Evolutionary conservation across 2,113 vertebrate species (phyloP).

Genomic region (Ciconia stormi): DNA sequence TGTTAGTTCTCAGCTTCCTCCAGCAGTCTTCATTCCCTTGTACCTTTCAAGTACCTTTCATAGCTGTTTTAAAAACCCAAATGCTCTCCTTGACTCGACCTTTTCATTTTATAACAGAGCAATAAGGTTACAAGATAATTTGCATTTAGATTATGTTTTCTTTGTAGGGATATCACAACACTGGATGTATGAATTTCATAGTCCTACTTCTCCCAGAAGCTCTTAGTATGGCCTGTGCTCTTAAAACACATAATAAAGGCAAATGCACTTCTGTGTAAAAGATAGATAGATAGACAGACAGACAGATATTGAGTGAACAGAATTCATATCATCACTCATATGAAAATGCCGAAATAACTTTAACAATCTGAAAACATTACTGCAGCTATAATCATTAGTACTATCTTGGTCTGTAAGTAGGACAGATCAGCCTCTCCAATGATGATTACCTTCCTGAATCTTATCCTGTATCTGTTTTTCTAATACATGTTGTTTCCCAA

Average conservation of each 20-base stretch:
- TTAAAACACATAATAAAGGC: background rate
- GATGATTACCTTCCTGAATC: background rate
- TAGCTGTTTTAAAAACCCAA: background rate
- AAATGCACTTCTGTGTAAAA: background rate
- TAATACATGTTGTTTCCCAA: background rate
- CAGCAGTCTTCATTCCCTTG: background rate
- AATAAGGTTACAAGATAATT: slow-evolving; percentile 1
- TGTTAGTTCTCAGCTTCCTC: background rate
- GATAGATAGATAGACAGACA: background rate
- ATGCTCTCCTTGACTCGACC: background rate
- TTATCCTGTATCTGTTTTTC: background rate
- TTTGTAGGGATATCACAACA: background rate
- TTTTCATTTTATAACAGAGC: slow-evolving; percentile 3
- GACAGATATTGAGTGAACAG: background rate
- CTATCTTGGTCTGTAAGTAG: background rate
- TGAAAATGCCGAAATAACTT: background rate
- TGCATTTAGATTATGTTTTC: slow-evolving; percentile 27
- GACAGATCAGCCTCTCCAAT: background rate
- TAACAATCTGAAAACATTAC: background rate
- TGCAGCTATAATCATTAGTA: background rate
- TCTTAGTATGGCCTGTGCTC: background rate
- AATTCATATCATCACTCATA: background rate
- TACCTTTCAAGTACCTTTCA: background rate
- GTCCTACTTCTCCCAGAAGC: background rate
- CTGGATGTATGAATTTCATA: background rate